Percentiles rank a stretch among this genome's conserved stretches.
Evolutionary conservation across 2,888 invertebrate species (phyloP).

Genomic region (Apodemia duryi): DNA sequence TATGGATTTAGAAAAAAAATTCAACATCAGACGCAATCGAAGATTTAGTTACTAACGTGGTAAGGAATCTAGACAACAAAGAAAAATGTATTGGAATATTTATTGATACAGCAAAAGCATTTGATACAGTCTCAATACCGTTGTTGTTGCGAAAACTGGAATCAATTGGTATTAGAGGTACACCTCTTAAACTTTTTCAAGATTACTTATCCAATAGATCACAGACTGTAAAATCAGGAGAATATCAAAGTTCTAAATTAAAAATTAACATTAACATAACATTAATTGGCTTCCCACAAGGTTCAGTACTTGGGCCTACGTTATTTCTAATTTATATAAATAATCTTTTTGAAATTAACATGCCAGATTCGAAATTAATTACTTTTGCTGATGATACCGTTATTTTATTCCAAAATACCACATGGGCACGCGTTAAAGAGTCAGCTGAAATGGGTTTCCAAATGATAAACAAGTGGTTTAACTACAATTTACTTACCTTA

Average conservation of each 20-base stretch:
- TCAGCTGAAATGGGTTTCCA: background rate
- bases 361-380: slow-evolving; percentile 7
- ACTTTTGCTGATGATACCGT: slow-evolving; percentile 11
- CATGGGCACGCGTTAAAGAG: background rate
- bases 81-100: slow-evolving; percentile 2
- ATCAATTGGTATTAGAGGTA: slow-evolving; percentile 2
- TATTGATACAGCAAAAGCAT: background rate
- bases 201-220: background rate
- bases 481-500: too few species aligned
- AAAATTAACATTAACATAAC: background rate
- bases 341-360: background rate
- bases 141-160: slow-evolving; percentile 5
- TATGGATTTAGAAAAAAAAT: background rate
- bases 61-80: background rate
- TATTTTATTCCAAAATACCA: background rate
- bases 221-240: background rate
- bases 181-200: background rate
- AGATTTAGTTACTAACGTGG: background rate
- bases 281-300: slow-evolving; percentile 14
- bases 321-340: slow-evolving; percentile 1
- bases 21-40: background rate
- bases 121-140: slow-evolving; percentile 7
- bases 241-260: background rate
- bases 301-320: background rate
- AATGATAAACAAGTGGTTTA: too few species aligned